These are phyloP conservation scores for Pristionchus japonicus DNA, from an alignment of 2,888 invertebrate species.

Conservation along the genomic window DNA sequence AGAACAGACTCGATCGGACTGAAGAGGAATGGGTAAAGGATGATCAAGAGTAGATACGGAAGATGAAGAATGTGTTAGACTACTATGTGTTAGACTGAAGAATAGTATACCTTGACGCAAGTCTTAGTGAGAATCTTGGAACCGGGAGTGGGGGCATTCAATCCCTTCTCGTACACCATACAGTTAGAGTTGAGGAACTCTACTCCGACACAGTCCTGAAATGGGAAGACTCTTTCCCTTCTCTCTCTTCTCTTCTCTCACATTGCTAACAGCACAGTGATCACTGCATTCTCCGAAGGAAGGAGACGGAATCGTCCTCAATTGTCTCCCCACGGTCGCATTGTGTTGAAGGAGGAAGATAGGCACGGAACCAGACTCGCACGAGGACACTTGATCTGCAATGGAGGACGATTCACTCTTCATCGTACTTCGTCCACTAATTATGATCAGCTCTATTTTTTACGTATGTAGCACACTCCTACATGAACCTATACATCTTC, in stretches of 20 bases:
- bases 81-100: too few relatives aligned
- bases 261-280: slow-evolving; percentile 66
- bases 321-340: slow-evolving; percentile 61
- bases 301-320: slow-evolving; percentile 63
- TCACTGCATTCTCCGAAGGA: slow-evolving; percentile 72
- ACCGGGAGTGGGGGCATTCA: slow-evolving; percentile 52
- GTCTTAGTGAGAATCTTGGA: slow-evolving; percentile 64
- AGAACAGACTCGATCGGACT: slow-evolving; percentile 72
- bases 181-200: slow-evolving; percentile 67
- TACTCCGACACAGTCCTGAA: slow-evolving; percentile 72
- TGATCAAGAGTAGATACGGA: neutral
- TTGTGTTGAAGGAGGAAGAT: slow-evolving; percentile 74
- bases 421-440: neutral
- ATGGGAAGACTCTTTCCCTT: too few relatives aligned
- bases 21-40: neutral
- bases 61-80: neutral
- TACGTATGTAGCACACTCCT: neutral
- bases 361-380: slow-evolving; percentile 62
- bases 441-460: neutral
- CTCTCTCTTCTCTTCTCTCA: slow-evolving; percentile 51
- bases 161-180: slow-evolving; percentile 60
- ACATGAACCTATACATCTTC: neutral
- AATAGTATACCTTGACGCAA: slow-evolving; percentile 69
- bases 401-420: neutral
- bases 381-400: slow-evolving; percentile 64